Base-by-base conservation (phyloP, 1,140 invertebrate species). In the Trachymyrmex cornetzi region DNA sequence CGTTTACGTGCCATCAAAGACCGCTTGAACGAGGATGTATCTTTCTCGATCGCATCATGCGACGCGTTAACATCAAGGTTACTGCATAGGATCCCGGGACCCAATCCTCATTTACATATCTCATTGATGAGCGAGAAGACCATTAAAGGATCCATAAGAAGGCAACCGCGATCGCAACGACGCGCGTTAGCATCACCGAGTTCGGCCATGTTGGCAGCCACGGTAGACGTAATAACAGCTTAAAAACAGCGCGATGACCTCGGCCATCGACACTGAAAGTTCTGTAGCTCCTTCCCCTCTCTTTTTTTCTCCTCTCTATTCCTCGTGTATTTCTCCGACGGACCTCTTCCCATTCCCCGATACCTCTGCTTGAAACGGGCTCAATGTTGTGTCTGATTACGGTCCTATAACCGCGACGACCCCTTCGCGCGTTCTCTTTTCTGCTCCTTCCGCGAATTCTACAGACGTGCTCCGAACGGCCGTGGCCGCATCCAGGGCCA, bases 341-440 rank as follows among this genome's bases (percentile, higher is more conserved):
- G 14, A 72, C 19, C 69, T 67, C 69, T 67, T 27, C 11, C 19
- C 38, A 22, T 44, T 85, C 48, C 34, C 30, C 72, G 22, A 66
- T 50, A 77, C 44, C 27, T 14, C 12, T 48, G 72, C 27, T 53
- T 27, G 71, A 82, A 69, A 80, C 80, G 80, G 53, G 50, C 74
- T 61, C 75, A 66, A 53, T 85, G 90, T 91, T 91, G 50, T 53
- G 90, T 89, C 90, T 86, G 90, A 91, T 91, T 72, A 87, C 63
- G 61, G 84, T 24, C 77, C 72, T 89, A 89, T 77, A 86, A 89
- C 75, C 88, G 77, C 87, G 75, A 27, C 61, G 55, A 77, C 27
- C 50, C 77, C 50, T 38, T 71, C 81, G 19, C 59, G 79, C 57
- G 34, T 67, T 89, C 88, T 66, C 63, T 59, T 81, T 80, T 77